Evolutionary conservation across 2,888 invertebrate genomes (phyloP).

Genomic region (Sesamia inferens): DNA sequence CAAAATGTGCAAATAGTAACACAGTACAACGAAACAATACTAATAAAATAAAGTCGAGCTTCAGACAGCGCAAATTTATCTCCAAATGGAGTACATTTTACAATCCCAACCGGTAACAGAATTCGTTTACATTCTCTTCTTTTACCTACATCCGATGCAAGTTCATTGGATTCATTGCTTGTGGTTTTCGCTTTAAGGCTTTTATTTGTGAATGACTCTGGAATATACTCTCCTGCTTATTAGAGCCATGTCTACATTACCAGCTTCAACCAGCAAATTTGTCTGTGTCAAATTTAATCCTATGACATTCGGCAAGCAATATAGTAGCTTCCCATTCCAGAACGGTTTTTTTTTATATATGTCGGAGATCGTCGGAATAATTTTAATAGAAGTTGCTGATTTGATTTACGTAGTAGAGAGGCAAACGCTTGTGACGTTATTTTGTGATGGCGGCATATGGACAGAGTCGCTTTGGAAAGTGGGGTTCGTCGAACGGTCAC

Average conservation of each 20-base stretch:
- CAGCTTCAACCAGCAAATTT: background rate
- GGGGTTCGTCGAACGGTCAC: too few species aligned
- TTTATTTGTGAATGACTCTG: constrained; percentile 32
- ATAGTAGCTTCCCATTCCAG: background rate
- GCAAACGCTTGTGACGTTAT: too few species aligned
- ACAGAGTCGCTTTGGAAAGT: too few species aligned
- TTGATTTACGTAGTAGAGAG: too few species aligned
- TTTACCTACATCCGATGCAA: constrained; percentile 45
- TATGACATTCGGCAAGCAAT: background rate
- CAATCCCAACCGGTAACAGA: constrained; percentile 52
- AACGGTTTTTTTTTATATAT: too few species aligned
- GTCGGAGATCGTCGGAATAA: too few species aligned
- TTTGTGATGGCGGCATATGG: too few species aligned
- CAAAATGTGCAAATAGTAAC: constrained; percentile 15
- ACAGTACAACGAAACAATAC: constrained; percentile 29
- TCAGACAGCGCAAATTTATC: constrained; percentile 58
- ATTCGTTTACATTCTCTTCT: constrained; percentile 61
- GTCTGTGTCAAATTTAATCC: background rate
- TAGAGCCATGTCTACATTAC: background rate
- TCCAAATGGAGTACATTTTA: constrained; percentile 48
- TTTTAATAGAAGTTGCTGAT: too few species aligned
- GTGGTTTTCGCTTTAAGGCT: constrained; percentile 42
- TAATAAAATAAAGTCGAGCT: constrained; percentile 53
- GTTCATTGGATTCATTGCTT: constrained; percentile 59
- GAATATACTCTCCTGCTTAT: background rate